Evolutionary conservation across 2,888 invertebrate genomes (phyloP).

Genomic region (Andrena dorsata): DNA sequence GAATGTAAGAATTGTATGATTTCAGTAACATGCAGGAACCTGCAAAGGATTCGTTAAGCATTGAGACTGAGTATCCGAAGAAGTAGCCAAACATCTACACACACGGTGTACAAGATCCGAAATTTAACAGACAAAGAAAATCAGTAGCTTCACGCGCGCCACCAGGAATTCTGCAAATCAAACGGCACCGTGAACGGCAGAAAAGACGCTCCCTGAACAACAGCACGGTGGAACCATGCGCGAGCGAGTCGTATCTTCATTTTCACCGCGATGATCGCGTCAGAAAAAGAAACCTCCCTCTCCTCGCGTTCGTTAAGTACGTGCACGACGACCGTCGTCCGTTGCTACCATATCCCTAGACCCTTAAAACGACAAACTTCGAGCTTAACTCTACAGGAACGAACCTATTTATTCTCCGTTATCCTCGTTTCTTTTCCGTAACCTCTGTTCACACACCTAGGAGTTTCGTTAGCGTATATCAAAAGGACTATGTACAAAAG

Average conservation of each 20-base stretch:
- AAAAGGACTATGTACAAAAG: slow-evolving; percentile 81
- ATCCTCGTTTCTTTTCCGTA: not conserved
- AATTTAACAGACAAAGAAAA: not conserved
- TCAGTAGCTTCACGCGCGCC: slow-evolving; percentile 17
- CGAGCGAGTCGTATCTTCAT: slow-evolving; percentile 26
- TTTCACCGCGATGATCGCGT: slow-evolving; percentile 14
- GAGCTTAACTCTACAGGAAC: slow-evolving; percentile 75
- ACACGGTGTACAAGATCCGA: not conserved
- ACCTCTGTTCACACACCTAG: slow-evolving; percentile 68
- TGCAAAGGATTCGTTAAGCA: too few species aligned
- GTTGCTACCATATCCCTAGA: slow-evolving; percentile 32
- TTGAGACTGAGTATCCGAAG: too few species aligned
- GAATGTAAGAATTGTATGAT: too few species aligned
- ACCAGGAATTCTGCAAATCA: slow-evolving; percentile 19
- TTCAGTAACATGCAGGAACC: too few species aligned
- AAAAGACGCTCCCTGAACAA: slow-evolving; percentile 46
- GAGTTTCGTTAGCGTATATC: slow-evolving; percentile 77
- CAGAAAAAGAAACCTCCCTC: not conserved
- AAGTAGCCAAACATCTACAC: too few species aligned
- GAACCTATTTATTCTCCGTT: slow-evolving; percentile 61
- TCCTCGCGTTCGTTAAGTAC: slow-evolving; percentile 67
- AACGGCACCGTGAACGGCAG: slow-evolving; percentile 30
- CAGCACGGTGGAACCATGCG: slow-evolving; percentile 26
- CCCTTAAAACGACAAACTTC: slow-evolving; percentile 66
- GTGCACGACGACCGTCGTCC: slow-evolving; percentile 61